Conservation (phyloP, 2,888 invertebrate genomes). For the Subacronicta megacephala region DNA sequence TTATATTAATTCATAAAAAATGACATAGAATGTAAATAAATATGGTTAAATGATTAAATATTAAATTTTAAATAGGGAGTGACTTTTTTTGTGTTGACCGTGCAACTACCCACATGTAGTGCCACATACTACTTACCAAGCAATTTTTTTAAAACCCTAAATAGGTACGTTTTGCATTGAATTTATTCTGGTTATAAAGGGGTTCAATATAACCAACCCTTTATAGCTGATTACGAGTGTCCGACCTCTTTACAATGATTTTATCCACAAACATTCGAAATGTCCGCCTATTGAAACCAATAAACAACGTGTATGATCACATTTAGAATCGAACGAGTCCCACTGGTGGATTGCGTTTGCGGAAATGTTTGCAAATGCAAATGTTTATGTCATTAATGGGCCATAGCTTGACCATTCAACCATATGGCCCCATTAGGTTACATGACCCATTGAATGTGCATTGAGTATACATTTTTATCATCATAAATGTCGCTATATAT, state of each 20-base stretch:
- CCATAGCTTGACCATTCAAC: constrained; percentile 42
- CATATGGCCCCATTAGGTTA: constrained; percentile 48
- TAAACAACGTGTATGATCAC: constrained; percentile 25
- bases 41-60: no score
- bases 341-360: constrained; percentile 17
- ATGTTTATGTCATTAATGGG: constrained; percentile 43
- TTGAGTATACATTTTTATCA: constrained; percentile 40
- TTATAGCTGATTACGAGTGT: not conserved
- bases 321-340: constrained; percentile 16
- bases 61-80: no score
- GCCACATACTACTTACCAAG: no score
- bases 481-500: constrained; percentile 20
- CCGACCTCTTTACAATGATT: constrained; percentile 5
- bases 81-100: no score
- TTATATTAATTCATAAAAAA: no score
- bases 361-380: constrained; percentile 48
- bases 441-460: constrained; percentile 41
- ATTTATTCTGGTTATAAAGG: no score
- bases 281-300: constrained; percentile 31
- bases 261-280: constrained; percentile 10
- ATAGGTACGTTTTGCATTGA: no score
- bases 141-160: no score
- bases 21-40: no score
- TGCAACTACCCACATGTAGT: no score
- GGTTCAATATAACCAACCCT: no score